A percentile compares a stretch with the other conserved stretches of the same genome.
Evolutionary conservation across 2,113 vertebrate genomes (phyloP).

Genomic region (Crotalus horridus): DNA sequence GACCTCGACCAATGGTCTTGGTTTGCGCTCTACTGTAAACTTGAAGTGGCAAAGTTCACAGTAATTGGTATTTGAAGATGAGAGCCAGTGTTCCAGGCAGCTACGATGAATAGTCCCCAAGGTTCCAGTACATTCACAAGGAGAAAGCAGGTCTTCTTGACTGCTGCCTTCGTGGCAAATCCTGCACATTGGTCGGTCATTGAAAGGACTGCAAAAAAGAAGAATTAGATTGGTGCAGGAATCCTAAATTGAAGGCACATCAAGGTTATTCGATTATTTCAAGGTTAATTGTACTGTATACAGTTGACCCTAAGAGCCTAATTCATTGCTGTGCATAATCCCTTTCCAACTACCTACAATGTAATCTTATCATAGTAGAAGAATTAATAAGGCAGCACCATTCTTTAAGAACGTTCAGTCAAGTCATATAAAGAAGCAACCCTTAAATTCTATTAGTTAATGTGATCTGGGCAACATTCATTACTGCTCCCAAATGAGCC

Average conservation of each 20-base stretch:
- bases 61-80: constrained; percentile 83
- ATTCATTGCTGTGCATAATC: background rate
- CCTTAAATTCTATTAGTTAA: background rate
- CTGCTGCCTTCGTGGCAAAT: constrained; percentile 85
- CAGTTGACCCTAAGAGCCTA: background rate
- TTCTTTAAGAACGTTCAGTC: background rate
- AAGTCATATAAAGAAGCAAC: background rate
- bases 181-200: constrained; percentile 79
- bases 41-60: constrained; percentile 89
- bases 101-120: constrained; percentile 84
- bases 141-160: constrained; percentile 84
- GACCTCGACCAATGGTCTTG: constrained; percentile 81
- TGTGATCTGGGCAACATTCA: background rate
- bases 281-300: background rate
- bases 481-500: background rate
- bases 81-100: constrained; percentile 87
- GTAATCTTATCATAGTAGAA: background rate
- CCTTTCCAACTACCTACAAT: background rate
- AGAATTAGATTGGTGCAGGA: constrained; percentile 6
- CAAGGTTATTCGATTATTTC: background rate
- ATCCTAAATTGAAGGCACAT: background rate
- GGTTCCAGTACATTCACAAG: constrained; percentile 81
- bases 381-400: background rate
- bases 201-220: constrained; percentile 67
- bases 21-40: constrained; percentile 83